Conservation (phyloP, 2,888 invertebrate species). For the Drosophila acutilabella region DNA sequence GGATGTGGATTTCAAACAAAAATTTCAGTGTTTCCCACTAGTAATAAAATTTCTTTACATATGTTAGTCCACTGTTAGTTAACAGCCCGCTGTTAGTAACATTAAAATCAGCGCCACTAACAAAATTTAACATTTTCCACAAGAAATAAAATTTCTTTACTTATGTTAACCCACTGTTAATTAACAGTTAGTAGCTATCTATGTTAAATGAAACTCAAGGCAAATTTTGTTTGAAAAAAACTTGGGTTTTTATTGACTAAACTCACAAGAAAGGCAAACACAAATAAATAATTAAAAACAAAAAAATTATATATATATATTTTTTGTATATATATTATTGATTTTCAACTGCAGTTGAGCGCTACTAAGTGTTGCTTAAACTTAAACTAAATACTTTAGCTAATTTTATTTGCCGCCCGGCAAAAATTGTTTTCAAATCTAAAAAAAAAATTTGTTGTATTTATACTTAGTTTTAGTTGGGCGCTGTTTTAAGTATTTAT, state of each 20-base stretch:
- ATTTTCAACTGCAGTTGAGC: conserved; percentile 37
- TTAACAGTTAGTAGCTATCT: background rate
- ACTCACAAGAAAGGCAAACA: conserved; percentile 74
- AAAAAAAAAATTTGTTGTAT: conserved; percentile 18
- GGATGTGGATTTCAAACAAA: too few relatives aligned
- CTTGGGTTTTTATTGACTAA: conserved; percentile 75
- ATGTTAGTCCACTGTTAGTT: too few relatives aligned
- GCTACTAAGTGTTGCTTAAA: conserved; percentile 24
- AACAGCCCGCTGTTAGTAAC: too few relatives aligned
- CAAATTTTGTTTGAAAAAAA: conserved; percentile 52
- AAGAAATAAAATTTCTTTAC: too few relatives aligned
- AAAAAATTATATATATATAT: conserved; percentile 3
- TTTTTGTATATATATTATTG: background rate
- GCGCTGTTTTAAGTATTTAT: conserved; percentile 14
- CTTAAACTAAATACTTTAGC: conserved; percentile 66
- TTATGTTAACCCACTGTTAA: background rate
- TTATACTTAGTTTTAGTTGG: conserved; percentile 26
- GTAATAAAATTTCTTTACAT: too few relatives aligned
- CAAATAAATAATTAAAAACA: conserved; percentile 71
- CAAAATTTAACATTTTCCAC: too few relatives aligned
- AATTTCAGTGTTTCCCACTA: too few relatives aligned
- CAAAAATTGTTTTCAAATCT: conserved; percentile 48
- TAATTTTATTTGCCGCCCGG: conserved; percentile 70
- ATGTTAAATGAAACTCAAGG: conserved; percentile 23
- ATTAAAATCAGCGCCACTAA: too few relatives aligned